Conservation (phyloP, 2,797 vertebrate species). For the Todus mexicanus region DNA sequence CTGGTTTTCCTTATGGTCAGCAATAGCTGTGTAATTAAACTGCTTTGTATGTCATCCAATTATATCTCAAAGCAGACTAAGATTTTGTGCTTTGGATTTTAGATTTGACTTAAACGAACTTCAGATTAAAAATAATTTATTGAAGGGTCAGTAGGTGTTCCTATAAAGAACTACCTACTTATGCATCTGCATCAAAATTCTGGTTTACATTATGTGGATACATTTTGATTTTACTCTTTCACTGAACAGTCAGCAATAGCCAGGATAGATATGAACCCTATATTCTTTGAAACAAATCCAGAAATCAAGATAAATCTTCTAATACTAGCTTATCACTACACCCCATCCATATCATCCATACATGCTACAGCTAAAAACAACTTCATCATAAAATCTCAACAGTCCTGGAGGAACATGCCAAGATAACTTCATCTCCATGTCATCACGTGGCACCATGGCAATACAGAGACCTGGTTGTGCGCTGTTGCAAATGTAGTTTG, state of each 20-base stretch:
- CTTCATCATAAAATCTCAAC: neutral
- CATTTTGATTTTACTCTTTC: neutral
- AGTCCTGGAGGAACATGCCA: neutral
- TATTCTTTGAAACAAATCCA: neutral
- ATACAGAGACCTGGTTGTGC: neutral
- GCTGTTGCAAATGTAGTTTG: neutral
- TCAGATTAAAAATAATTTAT: neutral
- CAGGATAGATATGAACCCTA: neutral
- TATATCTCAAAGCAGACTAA: neutral
- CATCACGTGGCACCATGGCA: neutral
- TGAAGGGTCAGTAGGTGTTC: neutral
- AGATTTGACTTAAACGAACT: neutral
- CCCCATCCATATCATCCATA: neutral
- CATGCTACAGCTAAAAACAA: neutral
- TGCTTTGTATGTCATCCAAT: neutral
- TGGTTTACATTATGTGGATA: neutral
- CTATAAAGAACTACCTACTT: neutral
- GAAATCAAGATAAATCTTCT: neutral
- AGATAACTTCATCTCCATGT: neutral
- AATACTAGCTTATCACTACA: neutral
- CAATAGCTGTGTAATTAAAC: neutral
- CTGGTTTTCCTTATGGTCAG: neutral
- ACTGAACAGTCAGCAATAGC: neutral
- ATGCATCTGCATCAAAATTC: neutral
- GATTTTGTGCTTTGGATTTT: neutral